phyloP scores from a whole-genome alignment of 2,797 vertebrate genomes.

The Myotis vivesi region DNA sequence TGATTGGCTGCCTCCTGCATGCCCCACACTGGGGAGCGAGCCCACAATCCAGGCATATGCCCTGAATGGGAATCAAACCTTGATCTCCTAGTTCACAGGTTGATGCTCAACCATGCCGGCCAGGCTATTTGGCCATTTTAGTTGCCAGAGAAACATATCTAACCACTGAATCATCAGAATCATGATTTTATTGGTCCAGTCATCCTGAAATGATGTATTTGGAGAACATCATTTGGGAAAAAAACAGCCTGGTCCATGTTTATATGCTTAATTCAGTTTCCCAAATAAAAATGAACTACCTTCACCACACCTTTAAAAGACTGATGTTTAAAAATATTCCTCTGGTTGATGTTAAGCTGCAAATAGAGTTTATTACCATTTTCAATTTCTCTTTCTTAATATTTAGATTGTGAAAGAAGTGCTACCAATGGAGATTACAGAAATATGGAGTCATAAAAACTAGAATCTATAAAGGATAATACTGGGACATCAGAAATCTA shows the following conservation, averaged over 20 bases:
- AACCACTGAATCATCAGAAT: neutral
- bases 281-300: too few relatives aligned
- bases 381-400: neutral
- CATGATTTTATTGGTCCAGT: neutral
- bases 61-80: too few relatives aligned
- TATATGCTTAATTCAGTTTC: neutral
- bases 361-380: neutral
- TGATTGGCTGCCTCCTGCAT: too few relatives aligned
- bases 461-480: neutral
- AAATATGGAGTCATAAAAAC: neutral
- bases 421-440: neutral
- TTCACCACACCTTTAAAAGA: neutral
- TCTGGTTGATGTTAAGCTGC: neutral
- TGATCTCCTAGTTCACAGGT: too few relatives aligned
- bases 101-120: too few relatives aligned
- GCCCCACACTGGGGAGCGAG: too few relatives aligned
- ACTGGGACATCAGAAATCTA: neutral
- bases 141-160: neutral
- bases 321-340: neutral
- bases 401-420: constrained; percentile 5
- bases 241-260: neutral
- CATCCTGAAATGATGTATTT: neutral
- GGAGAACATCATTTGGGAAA: neutral
- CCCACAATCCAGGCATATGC: too few relatives aligned
- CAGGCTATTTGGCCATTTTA: neutral